Evolutionary conservation across 2,113 vertebrate species (phyloP), one percentile per base, ranked within the genome.

Genomic region (Syngnathus floridae): DNA sequence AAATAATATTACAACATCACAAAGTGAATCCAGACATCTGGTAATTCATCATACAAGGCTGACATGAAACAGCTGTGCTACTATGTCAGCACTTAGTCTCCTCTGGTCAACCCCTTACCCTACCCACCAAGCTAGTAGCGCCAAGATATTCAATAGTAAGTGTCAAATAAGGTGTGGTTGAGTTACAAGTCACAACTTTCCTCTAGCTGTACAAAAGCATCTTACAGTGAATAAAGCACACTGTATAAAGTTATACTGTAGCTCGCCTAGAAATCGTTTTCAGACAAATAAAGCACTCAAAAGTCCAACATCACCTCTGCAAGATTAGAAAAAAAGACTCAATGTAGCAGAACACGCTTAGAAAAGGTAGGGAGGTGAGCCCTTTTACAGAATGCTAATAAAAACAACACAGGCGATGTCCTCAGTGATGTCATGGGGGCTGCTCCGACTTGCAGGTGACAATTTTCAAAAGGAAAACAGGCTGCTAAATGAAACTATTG

Each of bases 1-100:
- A 70, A 71, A 83, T 69, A 75, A 75, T 71, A 73, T 82, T 85
- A 73, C 78, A 80, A 77, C 81, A 81, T 80, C 78, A 80, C 66
- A 74, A 80, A 76, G 76, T 70, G 84, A 85, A 88, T 80, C 80
- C 82, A 83, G 74, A 83, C 78, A 82, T 67, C 56, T 81, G 74
- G 16, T 88, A 85, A 87, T 85, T 81, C 84, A 79, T 76, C 81
- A 81, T 75, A 69, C 76, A 70, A 69, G 38, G 77, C 62, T 72
- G 80, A 72, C 76, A 74, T 69, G 70, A 81, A 43, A 52, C 79
- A 82, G 83, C 79, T 77, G 75, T 41, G 66, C 74, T 69, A 38
- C 76, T 74, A 71, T 64, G 71, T 81, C 74, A 83, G 68, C 71
- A 69, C 64, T 66, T 70, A 66, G 64, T 61, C 73, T 70, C 54